Base-by-base conservation (phyloP, 2,888 invertebrate species). In the Steromphala cineraria region DNA sequence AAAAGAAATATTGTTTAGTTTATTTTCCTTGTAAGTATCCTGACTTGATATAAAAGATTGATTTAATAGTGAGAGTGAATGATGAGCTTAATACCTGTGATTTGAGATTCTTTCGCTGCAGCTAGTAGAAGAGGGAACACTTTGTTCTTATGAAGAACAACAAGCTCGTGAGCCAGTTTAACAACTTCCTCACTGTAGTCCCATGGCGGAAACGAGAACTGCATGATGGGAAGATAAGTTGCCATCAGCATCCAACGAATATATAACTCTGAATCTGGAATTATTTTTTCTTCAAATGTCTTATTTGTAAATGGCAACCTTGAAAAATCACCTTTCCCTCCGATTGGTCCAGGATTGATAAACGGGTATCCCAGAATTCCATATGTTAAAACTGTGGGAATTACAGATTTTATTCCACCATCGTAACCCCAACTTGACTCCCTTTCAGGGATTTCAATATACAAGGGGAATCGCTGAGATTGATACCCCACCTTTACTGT, bases 271-370 rank as follows among this genome's bases (percentile, higher is more conserved):
- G 88, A 84, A 36, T 91, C 90, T 17, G 94, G 94, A 19, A 82
- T 67, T 36, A 28, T 3, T 15, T 46, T 15, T 24, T 40, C 31
- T 53, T 71, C 53, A 24, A 46, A 21, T 55, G 40, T 74, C 24
- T 79, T 53, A 24, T 82, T 80, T 19, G 83, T 80, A 28, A 77
- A 75, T 8, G 53, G 52, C 56, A 88, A 82, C n/a, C 92, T 17
- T 19, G 52, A 24, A 7, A 52, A 46, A 21, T 52, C 19, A 24
- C 24, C 93, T 80, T 98, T 97, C 0, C 92, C 99, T 0, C 99
- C 99, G 0, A 99, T 97, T 4, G 98, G 96, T 0, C 98, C 98
- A 0, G 98, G 97, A 94, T 98, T 96, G 67, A 98, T 95, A 89
- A 98, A 98, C 0, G 96, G 95, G 92, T 97, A 98, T 0, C 99